phyloP scores from a whole-genome alignment of 2,797 vertebrate genomes.

The Lates japonicus region DNA sequence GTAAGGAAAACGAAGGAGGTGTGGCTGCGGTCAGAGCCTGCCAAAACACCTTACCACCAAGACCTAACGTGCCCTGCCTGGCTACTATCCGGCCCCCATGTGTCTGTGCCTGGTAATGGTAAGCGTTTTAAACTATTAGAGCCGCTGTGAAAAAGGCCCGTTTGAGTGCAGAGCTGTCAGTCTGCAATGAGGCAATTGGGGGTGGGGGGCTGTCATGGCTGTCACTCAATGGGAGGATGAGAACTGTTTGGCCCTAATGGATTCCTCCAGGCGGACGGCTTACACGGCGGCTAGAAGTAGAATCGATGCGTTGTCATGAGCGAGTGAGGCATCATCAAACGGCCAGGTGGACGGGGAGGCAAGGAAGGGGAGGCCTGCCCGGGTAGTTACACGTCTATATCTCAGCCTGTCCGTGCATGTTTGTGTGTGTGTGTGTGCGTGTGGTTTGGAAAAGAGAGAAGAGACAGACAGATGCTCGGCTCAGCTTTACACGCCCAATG shows the following conservation, averaged over 20 bases:
- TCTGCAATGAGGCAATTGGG: conserved; percentile 91
- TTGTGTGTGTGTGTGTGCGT: conserved; percentile 41
- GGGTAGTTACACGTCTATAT: conserved; percentile 86
- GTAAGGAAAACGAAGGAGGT: conserved; percentile 47
- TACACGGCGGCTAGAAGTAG: conserved; percentile 94
- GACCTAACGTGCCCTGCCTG: conserved; percentile 37
- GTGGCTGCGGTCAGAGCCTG: conserved; percentile 58
- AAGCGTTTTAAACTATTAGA: conserved; percentile 98
- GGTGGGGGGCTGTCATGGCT: conserved; percentile 94
- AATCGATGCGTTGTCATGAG: conserved; percentile 99
- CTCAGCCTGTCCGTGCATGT: conserved; percentile 57
- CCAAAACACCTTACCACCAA: conserved; percentile 57
- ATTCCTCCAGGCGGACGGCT: conserved; percentile 97
- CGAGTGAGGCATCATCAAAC: conserved; percentile 90
- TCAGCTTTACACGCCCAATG: conserved; percentile 84
- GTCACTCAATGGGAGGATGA: conserved; percentile 97
- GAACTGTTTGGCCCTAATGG: conserved; percentile 98
- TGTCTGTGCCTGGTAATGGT: conserved; percentile 96
- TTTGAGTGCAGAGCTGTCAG: conserved; percentile 94
- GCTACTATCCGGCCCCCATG: conserved; percentile 66
- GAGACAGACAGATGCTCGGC: conserved; percentile 86
- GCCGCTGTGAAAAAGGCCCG: conserved; percentile 93
- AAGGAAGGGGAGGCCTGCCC: conserved; percentile 73
- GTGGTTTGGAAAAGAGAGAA: conserved; percentile 80
- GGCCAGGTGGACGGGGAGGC: conserved; percentile 91